Evolutionary conservation across 2,113 vertebrate species (phyloP).

Genomic region (Acrocephalus kingi): DNA sequence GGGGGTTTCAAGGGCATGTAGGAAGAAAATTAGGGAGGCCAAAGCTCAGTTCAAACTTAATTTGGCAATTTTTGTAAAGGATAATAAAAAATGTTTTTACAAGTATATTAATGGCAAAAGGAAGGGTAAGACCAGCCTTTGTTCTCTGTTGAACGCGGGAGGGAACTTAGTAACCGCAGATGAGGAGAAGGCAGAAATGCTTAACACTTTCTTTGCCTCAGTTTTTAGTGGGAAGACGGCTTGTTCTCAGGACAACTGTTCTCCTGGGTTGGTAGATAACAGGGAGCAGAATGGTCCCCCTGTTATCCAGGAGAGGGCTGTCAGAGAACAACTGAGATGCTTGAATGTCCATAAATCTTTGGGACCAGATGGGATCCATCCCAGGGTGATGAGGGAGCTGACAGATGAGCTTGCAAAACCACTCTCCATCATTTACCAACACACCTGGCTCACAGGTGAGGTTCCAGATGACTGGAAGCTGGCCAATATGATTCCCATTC

Average conservation of each 20-base stretch:
- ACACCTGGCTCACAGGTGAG: too few species aligned
- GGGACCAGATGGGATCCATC: neutral
- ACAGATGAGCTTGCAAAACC: neutral
- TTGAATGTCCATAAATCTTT: neutral
- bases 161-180: neutral
- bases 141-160: neutral
- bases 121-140: neutral
- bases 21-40: neutral
- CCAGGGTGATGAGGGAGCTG: neutral
- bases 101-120: neutral
- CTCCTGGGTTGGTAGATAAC: neutral
- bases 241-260: neutral
- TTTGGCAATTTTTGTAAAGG: neutral
- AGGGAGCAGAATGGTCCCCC: too few species aligned
- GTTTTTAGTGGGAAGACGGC: neutral
- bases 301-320: neutral
- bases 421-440: neutral
- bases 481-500: too few species aligned
- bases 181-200: neutral
- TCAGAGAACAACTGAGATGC: neutral
- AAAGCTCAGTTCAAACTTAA: neutral
- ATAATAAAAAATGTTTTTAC: neutral
- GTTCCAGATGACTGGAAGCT: neutral
- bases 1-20: neutral
- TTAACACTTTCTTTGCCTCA: neutral